A percentile compares a stretch with the other conserved stretches of the same genome.
Evolutionary conservation across 1,140 invertebrate species (phyloP).

Genomic region (Lucilia cuprina): DNA sequence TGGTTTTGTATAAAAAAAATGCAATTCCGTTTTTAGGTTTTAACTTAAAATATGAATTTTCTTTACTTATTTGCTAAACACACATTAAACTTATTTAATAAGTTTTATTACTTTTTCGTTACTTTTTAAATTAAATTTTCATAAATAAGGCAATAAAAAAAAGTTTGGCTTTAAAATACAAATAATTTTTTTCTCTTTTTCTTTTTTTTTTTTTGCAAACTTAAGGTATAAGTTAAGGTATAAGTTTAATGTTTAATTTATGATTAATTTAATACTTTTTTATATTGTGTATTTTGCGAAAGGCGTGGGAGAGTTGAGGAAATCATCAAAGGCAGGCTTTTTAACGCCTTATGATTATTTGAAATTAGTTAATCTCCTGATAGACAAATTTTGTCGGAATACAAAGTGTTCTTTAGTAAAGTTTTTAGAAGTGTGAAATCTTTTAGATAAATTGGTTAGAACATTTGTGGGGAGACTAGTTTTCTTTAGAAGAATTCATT

Average conservation of each 20-base stretch:
- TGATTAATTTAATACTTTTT: neutral
- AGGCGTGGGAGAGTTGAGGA: neutral
- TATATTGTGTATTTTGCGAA: neutral
- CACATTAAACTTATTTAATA: neutral
- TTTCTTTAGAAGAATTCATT: no score
- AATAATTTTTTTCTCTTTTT: neutral
- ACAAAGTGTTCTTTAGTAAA: no score
- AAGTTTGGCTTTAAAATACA: neutral
- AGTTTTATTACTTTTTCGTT: neutral
- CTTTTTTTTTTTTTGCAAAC: neutral
- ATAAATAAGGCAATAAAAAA: slow-evolving; percentile 7
- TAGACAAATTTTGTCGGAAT: no score
- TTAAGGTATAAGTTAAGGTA: neutral
- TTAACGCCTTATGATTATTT: no score
- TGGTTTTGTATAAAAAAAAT: neutral
- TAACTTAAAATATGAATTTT: neutral
- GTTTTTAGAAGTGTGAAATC: no score
- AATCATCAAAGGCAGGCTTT: no score
- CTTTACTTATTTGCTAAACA: neutral
- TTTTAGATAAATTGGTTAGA: no score
- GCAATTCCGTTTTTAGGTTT: neutral
- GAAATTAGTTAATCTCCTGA: no score
- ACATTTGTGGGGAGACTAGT: no score
- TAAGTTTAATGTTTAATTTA: neutral
- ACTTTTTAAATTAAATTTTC: neutral